Evolutionary conservation across 1,140 invertebrate genomes (phyloP).

Genomic region (Limonius californicus): DNA sequence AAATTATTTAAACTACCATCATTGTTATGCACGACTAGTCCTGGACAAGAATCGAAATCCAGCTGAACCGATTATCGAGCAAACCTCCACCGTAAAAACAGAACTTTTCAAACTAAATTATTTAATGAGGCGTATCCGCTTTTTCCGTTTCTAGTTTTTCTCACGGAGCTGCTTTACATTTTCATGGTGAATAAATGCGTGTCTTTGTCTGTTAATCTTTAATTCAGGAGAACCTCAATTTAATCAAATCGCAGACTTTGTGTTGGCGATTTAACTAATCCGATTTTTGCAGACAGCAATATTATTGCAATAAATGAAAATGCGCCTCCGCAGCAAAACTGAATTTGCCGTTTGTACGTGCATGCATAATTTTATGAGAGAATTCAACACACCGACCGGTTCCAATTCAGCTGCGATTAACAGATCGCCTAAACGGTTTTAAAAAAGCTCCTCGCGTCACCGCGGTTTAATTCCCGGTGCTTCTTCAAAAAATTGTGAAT

Average conservation of each 20-base stretch:
- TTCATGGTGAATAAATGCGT: slow-evolving; percentile 6
- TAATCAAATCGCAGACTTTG: slow-evolving; percentile 1
- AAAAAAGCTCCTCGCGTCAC: not conserved
- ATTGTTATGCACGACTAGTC: not conserved
- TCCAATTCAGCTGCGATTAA: not conserved
- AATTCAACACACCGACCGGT: not conserved
- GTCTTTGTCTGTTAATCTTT: not conserved
- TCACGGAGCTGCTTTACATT: slow-evolving; percentile 4
- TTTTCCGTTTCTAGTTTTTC: slow-evolving; percentile 6
- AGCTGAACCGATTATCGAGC: no score
- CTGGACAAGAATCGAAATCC: no score
- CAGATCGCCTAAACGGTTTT: not conserved
- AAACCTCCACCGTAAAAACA: no score
- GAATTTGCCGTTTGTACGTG: not conserved
- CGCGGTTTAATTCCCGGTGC: not conserved
- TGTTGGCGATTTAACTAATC: slow-evolving; percentile 2
- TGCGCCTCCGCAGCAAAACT: not conserved
- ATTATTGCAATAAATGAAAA: not conserved
- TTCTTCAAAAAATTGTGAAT: not conserved
- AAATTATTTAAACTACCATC: not conserved
- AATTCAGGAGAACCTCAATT: not conserved
- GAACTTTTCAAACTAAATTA: not conserved
- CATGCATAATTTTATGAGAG: slow-evolving; percentile 1
- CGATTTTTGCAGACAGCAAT: not conserved
- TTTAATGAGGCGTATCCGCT: slow-evolving; percentile 7